Conservation (phyloP, 2,113 vertebrate species). For the Eleginops maclovinus region DNA sequence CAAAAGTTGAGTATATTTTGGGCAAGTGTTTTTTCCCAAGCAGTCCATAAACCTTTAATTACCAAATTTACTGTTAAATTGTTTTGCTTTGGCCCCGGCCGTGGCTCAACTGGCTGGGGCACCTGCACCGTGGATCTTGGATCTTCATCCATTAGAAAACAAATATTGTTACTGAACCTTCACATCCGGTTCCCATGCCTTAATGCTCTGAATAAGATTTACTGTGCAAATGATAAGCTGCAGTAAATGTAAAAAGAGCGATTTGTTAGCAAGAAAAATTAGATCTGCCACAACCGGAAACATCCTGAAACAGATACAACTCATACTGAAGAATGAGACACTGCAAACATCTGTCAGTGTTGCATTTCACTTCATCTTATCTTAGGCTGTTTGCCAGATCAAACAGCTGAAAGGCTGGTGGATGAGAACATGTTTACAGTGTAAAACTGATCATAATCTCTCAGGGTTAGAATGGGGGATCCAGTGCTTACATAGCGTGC, state of each 20-base stretch:
- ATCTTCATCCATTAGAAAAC: constrained; percentile 2
- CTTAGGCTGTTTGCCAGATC: constrained; percentile 12
- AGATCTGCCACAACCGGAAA: neutral
- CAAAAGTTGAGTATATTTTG: too few relatives aligned
- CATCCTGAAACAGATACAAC: neutral
- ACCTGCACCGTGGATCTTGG: too few relatives aligned
- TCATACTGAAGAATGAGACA: rapidly evolving
- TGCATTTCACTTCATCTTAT: neutral
- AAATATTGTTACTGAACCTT: too few relatives aligned
- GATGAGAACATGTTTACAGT: neutral
- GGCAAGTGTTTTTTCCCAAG: too few relatives aligned
- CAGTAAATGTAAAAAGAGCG: neutral
- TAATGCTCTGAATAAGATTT: neutral
- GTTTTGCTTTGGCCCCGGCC: too few relatives aligned
- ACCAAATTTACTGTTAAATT: too few relatives aligned
- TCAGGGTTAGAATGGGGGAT: neutral
- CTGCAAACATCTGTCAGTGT: neutral
- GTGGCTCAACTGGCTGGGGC: too few relatives aligned
- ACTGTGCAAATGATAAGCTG: neutral
- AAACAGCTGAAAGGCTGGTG: constrained; percentile 1
- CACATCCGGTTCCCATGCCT: neutral
- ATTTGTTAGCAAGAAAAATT: neutral
- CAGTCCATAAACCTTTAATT: too few relatives aligned
- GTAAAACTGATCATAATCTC: neutral
- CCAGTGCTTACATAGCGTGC: neutral